Base-by-base conservation (phyloP, 2,113 vertebrate species). In the Larimichthys crocea region DNA sequence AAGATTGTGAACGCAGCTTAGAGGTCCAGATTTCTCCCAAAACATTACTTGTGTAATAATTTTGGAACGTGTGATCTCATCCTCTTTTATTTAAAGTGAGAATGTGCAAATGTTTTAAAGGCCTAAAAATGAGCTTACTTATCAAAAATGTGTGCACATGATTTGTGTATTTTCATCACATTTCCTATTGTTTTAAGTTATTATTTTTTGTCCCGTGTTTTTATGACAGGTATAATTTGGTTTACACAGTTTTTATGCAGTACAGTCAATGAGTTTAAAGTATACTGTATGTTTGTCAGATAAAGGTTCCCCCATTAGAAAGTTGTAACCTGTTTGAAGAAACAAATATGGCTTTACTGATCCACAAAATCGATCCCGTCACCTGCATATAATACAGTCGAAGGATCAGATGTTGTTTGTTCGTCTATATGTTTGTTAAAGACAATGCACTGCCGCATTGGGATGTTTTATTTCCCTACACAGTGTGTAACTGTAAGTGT, bases 401-500 rank as follows among this genome's bases (percentile, higher is more conserved):
- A 79, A 86, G 86, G 85, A 85, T 90, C 84, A 66, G 70, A 86
- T 83, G 80, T 86, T 71, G 69, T 89, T 73, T 84, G 82, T 87
- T 79, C 73, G 85, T 87, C 84, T 91, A 3, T 82, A 31, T 91
- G 87, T 94, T 90, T 90, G 87, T 91, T 75, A 44, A 88, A 91
- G 88, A 93, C 88, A 78, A 90, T 90, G 93, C 92, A 94, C 92
- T 93, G 92, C 91, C 83, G 87, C 90, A 78, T 86, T 72, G 87
- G 85, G 87, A 88, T 80, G 70, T 89, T 89, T 86, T 49, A 78
- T 71, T 82, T 80, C 88, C 90, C 85, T 87, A 84, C 85, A 90
- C 78, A 86, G 81, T 85, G 87, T 89, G 84, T 85, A 76, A 89
- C 80, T 69, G 56, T 85, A 60, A 80, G 53, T 75, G 71, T 89